Percentiles rank a stretch among this genome's conserved stretches.
Conservation (phyloP, 2,113 vertebrate genomes). For the Ascaphus truei region DNA sequence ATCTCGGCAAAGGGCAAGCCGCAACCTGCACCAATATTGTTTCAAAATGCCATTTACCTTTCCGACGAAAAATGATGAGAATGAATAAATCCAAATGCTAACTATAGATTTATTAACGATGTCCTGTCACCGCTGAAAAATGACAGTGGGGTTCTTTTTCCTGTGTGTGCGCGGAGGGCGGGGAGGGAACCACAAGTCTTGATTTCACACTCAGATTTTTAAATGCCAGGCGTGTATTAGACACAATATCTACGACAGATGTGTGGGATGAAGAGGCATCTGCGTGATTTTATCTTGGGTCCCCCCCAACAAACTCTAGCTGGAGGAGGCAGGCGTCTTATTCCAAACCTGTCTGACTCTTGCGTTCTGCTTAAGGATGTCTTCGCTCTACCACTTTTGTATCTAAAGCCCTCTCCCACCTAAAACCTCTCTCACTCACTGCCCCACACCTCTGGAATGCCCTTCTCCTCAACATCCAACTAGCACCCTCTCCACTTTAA, state of each 20-base stretch:
- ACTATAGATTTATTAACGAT: conserved; percentile 38
- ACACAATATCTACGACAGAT: not conserved
- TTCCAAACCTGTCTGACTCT: too few relatives aligned
- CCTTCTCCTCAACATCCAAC: too few relatives aligned
- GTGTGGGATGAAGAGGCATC: not conserved
- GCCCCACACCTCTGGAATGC: too few relatives aligned
- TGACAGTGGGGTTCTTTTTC: not conserved
- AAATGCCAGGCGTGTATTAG: conserved; percentile 7
- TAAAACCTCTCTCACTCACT: too few relatives aligned
- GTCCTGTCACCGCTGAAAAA: conserved; percentile 32
- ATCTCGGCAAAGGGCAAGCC: conserved; percentile 33
- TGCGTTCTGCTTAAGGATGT: too few relatives aligned
- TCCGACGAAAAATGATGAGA: conserved; percentile 32
- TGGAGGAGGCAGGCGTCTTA: too few relatives aligned
- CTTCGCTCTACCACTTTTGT: too few relatives aligned
- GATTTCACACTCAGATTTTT: conserved; percentile 16
- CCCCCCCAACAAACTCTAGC: too few relatives aligned
- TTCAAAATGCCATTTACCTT: conserved; percentile 37
- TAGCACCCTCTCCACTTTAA: too few relatives aligned
- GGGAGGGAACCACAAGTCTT: not conserved
- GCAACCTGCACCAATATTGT: conserved; percentile 36
- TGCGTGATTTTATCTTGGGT: too few relatives aligned
- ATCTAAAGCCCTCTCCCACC: too few relatives aligned
- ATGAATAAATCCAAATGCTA: conserved; percentile 38
- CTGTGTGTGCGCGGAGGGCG: not conserved